Evolutionary conservation across 2,888 invertebrate genomes (phyloP).

Genomic region (Epicampocera succincta): DNA sequence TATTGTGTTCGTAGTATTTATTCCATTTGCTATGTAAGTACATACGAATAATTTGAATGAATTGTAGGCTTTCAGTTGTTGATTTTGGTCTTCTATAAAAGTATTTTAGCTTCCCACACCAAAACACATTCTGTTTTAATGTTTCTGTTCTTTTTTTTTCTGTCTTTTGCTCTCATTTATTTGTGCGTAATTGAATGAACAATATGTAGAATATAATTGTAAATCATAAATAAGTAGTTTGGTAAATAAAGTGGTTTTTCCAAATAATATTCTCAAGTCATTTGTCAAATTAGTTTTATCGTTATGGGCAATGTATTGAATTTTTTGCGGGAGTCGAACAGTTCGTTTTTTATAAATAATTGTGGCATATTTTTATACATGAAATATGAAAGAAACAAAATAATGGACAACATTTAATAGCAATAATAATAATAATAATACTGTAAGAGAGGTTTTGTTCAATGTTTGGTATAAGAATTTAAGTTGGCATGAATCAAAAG

Average conservation of each 20-base stretch:
- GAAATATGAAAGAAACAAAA: too few relatives aligned
- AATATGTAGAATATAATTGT: constrained; percentile 38
- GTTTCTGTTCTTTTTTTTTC: neutral
- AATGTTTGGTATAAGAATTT: too few relatives aligned
- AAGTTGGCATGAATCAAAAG: too few relatives aligned
- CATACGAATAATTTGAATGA: too few relatives aligned
- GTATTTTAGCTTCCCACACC: constrained; percentile 15
- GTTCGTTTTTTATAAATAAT: neutral
- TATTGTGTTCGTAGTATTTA: neutral
- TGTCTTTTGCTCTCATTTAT: constrained; percentile 11
- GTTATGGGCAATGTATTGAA: constrained; percentile 23
- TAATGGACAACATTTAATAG: too few relatives aligned
- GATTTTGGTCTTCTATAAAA: neutral
- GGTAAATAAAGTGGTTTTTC: constrained; percentile 11
- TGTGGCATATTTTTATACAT: neutral
- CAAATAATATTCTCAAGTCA: constrained; percentile 26
- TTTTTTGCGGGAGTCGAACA: constrained; percentile 44
- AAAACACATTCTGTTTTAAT: constrained; percentile 45
- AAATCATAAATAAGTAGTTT: constrained; percentile 52
- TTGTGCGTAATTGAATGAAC: constrained; percentile 34
- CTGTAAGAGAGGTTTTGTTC: too few relatives aligned
- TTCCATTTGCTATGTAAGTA: neutral
- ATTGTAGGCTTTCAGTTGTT: constrained; percentile 26
- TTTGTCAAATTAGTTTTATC: constrained; percentile 59
- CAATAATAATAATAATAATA: too few relatives aligned